Base-by-base conservation (phyloP, 35 echinoderm and acorn worm genomes). In the Holothuria glaberrima region DNA sequence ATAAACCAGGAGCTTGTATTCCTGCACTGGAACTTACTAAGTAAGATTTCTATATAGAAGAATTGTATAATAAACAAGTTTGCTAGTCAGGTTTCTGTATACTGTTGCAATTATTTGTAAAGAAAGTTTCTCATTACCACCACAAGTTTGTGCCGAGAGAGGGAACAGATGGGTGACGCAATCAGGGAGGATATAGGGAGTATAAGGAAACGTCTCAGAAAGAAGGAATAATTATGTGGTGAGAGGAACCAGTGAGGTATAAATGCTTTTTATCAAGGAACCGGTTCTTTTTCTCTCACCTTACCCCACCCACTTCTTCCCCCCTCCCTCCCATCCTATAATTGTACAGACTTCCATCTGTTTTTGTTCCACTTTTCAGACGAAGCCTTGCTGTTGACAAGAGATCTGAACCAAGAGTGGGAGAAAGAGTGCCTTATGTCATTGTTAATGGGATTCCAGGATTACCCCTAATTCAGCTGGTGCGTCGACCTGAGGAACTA, bases 391-490 rank as follows among this genome's bases (percentile, higher is more conserved):
- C 91, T 22, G 85, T 91, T 9, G 97, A 95, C 77, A 84, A 80
- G 22, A 87, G 97, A 9, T 65, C 97, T 7, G 93, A 95, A 68
- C 93, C 97, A 61, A 84, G 97, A 36, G 83, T 88, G 17, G 93
- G 96, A 21, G 88, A 95, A 58, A 64, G 97, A 27, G 97, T 99
- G 21, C 97, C 97, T 6, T 99, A 99, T 68, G 93, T 99, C 45
- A 81, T 99, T 19, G 91, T 95, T 0, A 87, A 95, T 34, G 97
- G 97, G 24, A 90, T 91, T 84, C 97, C 97, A 21, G 93, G 91
- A 13, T 68, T 99, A 30, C 97, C 97, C 19, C 89, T 99, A 0
- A 95, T 95, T 61, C 93, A 95, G 75, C 93, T 95, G 22, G 93
- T 95, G 26, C 88, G 93, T 25, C 92, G 87, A 71, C 97, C 97